Conservation (phyloP, 2,113 vertebrate genomes). For the Canis aureus region DNA sequence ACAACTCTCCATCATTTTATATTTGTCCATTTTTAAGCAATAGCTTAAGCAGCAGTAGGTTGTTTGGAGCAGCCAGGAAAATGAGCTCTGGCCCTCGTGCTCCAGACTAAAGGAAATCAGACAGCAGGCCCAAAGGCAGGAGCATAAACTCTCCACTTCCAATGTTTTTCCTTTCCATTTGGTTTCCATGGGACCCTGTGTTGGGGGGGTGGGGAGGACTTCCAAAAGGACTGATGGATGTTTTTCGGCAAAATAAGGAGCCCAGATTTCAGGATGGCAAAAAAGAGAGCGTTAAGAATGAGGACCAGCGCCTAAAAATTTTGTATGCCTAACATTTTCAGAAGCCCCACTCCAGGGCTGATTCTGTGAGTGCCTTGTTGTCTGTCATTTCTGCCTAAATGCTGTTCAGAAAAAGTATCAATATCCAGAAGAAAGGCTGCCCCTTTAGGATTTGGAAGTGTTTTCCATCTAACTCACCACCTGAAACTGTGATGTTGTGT, state of each 20-base stretch:
- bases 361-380: not conserved
- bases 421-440: not conserved
- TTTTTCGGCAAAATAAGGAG: slow-evolving; percentile 44
- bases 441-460: not conserved
- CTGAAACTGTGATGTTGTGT: not conserved
- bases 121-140: slow-evolving; percentile 34
- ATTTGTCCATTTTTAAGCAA: slow-evolving; percentile 63
- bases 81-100: slow-evolving; percentile 41
- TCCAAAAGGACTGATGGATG: slow-evolving; percentile 6
- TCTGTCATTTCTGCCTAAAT: not conserved
- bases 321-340: not conserved
- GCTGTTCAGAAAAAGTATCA: not conserved
- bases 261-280: not conserved
- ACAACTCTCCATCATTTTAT: slow-evolving; percentile 44
- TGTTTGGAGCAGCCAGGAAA: slow-evolving; percentile 75
- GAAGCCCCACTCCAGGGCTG: not conserved
- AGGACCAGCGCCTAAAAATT: not conserved
- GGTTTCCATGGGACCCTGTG: slow-evolving; percentile 66
- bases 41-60: slow-evolving; percentile 64
- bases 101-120: slow-evolving; percentile 51
- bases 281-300: not conserved
- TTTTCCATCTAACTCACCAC: not conserved
- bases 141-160: not conserved
- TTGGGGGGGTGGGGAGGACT: not conserved
- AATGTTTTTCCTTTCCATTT: slow-evolving; percentile 29